phyloP scores from a whole-genome alignment of 1,140 invertebrate species.

The Drosophila nasuta region DNA sequence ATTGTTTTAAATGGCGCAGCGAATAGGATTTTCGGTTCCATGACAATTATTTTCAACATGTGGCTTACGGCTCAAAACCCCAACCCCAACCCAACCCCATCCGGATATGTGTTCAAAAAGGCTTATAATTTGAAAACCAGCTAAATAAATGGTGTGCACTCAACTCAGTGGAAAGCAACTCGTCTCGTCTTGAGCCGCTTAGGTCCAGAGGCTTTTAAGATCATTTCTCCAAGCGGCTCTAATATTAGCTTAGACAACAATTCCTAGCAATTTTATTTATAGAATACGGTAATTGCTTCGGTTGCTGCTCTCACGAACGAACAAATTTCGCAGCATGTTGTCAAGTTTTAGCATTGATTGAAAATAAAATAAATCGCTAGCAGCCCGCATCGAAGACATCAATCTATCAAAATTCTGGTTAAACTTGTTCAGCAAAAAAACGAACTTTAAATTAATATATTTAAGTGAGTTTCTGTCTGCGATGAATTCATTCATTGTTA shows the following conservation, averaged over 20 bases:
- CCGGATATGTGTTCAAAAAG: constrained; percentile 25
- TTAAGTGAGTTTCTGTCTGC: neutral
- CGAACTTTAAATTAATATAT: neutral
- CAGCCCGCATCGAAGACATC: constrained; percentile 26
- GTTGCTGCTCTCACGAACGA: neutral
- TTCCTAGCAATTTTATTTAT: constrained; percentile 21
- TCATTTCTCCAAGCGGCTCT: constrained; percentile 20
- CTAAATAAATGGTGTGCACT: constrained; percentile 46
- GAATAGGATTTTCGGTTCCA: constrained; percentile 63
- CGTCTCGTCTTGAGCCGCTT: constrained; percentile 40
- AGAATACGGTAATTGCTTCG: neutral
- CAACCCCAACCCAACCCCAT: neutral
- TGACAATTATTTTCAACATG: constrained; percentile 77
- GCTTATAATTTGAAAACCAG: constrained; percentile 40
- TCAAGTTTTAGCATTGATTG: constrained; percentile 10
- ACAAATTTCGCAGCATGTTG: constrained; percentile 37
- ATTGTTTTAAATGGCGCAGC: constrained; percentile 72
- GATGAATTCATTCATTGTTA: neutral
- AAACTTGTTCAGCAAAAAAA: constrained; percentile 24
- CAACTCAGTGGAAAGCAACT: neutral
- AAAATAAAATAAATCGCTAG: neutral
- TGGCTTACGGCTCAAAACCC: constrained; percentile 28
- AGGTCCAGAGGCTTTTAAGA: constrained; percentile 22
- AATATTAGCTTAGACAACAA: constrained; percentile 3
- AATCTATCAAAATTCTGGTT: constrained; percentile 32